Evolutionary conservation across 1,140 invertebrate genomes (phyloP).

Genomic region (Cataglyphis hispanica): DNA sequence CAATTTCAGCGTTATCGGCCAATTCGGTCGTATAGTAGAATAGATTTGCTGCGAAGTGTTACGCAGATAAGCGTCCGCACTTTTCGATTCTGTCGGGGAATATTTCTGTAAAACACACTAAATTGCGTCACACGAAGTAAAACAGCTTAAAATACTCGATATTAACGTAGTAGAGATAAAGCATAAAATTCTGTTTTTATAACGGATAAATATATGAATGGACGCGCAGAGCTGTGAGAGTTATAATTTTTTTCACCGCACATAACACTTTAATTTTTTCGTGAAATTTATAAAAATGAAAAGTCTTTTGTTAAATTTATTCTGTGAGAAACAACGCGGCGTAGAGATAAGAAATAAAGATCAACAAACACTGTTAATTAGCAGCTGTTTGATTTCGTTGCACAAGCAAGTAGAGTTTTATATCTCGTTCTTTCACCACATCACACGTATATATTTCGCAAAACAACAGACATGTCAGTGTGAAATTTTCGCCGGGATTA

Average conservation of each 20-base stretch:
- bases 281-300: constrained; percentile 7
- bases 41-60: constrained; percentile 66
- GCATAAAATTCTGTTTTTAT: constrained; percentile 41
- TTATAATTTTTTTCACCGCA: constrained; percentile 17
- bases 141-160: constrained; percentile 55
- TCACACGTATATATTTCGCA: constrained; percentile 1
- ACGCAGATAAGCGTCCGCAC: constrained; percentile 14
- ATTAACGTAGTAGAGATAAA: constrained; percentile 33
- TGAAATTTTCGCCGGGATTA: constrained; percentile 66
- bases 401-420: constrained; percentile 1
- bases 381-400: not conserved
- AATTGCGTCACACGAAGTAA: constrained; percentile 32
- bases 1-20: constrained; percentile 74
- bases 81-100: constrained; percentile 47
- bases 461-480: constrained; percentile 18
- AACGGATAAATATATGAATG: constrained; percentile 35
- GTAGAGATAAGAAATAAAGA: not conserved
- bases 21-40: constrained; percentile 37
- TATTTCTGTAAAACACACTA: constrained; percentile 48
- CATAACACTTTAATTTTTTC: not conserved
- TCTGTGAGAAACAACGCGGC: not conserved
- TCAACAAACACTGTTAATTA: constrained; percentile 55
- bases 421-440: constrained; percentile 29
- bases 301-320: not conserved
- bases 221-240: constrained; percentile 11